Base-by-base conservation (phyloP, 2,888 invertebrate genomes). In the Ormia ochracea region DNA sequence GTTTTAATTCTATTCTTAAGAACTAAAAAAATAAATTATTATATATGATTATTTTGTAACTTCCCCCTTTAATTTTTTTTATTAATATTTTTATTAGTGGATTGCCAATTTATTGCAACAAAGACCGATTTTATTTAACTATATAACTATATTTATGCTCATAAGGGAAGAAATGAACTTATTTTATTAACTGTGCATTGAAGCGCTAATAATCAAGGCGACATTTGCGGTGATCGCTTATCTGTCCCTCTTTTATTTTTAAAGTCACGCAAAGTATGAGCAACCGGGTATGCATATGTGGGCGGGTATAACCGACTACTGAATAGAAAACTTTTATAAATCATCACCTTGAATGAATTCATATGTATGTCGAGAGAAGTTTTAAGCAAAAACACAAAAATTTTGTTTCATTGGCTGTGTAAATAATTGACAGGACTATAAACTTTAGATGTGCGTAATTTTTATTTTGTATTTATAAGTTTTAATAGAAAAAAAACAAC, bases 201-300 rank as follows among this genome's bases (percentile, higher is more conserved):
- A 86, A 83, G 84, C 86, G 84, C 84, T 82, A 81, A 85, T 85
- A 86, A 87, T 86, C 84, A 86, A 86, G 84, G 87, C 86, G 85
- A 83, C 85, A 85, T 84, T 82, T 83, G 84, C 84, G 82, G 84
- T 85, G 83, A 86, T 84, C 85, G 84, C 82, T 84, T 82, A 81
- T 81, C 58, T 82, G 58, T 82, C 72, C 77, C 81, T 26, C 4
- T 43, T 43, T 19, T 74, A 82, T 63, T 61, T 31, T 48, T 69
- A 56, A 54, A 50, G 9, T 28, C 50, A 17, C 28, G 9, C 26
- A 28, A 50, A 65, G 63, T 38, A 54, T 33, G 56, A 63, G 19
- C 23, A 31, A n/a, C n/a, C n/a, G n/a, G n/a, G n/a, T n/a, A n/a
- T n/a, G n/a, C n/a, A n/a, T n/a, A n/a, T n/a, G n/a, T n/a, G n/a